Evolutionary conservation across 2,797 vertebrate species (phyloP), one percentile per base, ranked within the genome.

Genomic region (Synaphobranchus kaupii): DNA sequence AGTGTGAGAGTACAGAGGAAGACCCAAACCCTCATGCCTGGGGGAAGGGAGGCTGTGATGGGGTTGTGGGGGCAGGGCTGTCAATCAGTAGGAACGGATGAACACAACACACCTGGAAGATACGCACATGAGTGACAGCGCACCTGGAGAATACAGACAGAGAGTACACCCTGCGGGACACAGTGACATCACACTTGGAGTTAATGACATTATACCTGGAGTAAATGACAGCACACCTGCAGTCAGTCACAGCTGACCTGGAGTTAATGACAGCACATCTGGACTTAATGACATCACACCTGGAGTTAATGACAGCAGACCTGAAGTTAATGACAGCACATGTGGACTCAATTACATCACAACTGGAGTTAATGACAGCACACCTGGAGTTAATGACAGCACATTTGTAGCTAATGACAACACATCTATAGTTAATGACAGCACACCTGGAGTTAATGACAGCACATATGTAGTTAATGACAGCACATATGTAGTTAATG

Each of bases 1-100:
- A 97, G 91, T 92, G 96, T 85, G 48, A 95, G 93, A 58, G 94
- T 52, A 84, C 95, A 92, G 88, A 96, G 93, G 50, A 88, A 0
- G 0, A 84, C 44, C 22, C 88, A 91, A 86, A 90, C 15, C 90
- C 90, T 95, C 96, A 97, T 96, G 68, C 80, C 92, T 58, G 44
- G 63, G n/a, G 25, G 63, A n/a, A 2, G 63, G 63, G 48, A 17
- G 28, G 39, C 0, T 8, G 50, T 34, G 50, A 15, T 48, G 71
- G 6, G 68, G 50, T 22, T 15, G 71, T 13, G 28, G 13, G 10
- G 9, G 86, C 80, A 22, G 44, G 2, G 8, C 31, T 47, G 22
- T 28, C 39, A 47, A 60, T 50, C n/a, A 60, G 25, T 60, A 1
- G 56, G 17, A 68, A 60, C 83, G 71, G 48, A 71, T 50, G 34